Base-by-base conservation (phyloP, 1,140 invertebrate species). In the Phortica variegata region DNA sequence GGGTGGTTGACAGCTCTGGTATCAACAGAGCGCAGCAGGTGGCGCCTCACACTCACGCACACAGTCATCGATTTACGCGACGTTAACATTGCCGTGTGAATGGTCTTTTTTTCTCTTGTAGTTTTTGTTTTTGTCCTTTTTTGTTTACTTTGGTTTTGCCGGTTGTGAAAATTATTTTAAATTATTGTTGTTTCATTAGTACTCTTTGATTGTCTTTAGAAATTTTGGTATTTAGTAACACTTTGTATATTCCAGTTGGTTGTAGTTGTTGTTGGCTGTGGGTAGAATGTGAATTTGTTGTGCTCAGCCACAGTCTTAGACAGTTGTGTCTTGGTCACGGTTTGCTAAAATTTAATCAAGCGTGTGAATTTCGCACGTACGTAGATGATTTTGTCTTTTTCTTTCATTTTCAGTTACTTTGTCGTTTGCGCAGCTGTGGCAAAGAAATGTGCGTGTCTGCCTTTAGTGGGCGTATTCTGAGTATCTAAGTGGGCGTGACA, bases 311-410 rank as follows among this genome's bases (percentile, higher is more conserved):
- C 60, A 63, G 53, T 62, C 66, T 59, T 60, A 59, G 58, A n/a
- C 49, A 46, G 48, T n/a, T 39, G 41, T 15, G 45, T 38, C 16
- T 19, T 47, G 45, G 45, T 48, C 41, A 36, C 41, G 34, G 39
- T 45, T 34, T 43, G 66, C 50, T 68, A 46, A 66, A 68, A 68
- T 68, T 68, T 68, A 68, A 68, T 68, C 63, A 68, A 68, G 63
- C 63, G 65, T 56, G 60, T 53, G 60, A 63, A 68, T 68, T 68
- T 68, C 60, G 63, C 63, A 68, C 63, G 63, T 68, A 63, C 55
- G 41, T 53, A 47, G 56, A 45, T 51, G 54, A 63, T 46, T 55
- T 58, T 58, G 56, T 58, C 43, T 56, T 37, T 51, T 60, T 51
- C 54, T 59, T 55, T 61, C 10, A 26, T 5, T 10, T 26, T 26